Evolutionary conservation across 2,113 vertebrate genomes (phyloP).

Genomic region (Oplegnathus fasciatus): DNA sequence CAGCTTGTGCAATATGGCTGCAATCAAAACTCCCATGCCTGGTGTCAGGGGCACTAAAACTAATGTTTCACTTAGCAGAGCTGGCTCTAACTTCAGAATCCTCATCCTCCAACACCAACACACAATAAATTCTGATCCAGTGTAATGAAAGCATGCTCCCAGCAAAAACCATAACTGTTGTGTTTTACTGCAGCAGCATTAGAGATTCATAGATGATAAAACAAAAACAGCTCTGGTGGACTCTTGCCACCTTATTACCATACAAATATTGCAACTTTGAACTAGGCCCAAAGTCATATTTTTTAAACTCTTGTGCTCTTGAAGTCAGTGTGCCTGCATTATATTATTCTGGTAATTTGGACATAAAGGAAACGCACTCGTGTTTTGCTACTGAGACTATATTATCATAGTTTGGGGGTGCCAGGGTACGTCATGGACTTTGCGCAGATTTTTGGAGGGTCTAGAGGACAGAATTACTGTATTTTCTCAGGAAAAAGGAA

Average conservation of each 20-base stretch:
- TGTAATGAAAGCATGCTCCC: conserved; percentile 24
- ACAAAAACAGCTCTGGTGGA: background rate
- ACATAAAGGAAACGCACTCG: background rate
- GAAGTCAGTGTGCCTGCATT: background rate
- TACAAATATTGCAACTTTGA: conserved; percentile 20
- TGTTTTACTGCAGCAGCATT: conserved; percentile 22
- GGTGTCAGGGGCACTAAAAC: conserved; percentile 51
- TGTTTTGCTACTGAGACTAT: background rate
- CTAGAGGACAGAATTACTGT: background rate
- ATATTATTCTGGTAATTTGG: background rate
- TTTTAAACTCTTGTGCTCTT: background rate
- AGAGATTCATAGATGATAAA: conserved; percentile 30
- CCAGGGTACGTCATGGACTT: background rate
- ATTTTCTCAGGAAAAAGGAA: background rate
- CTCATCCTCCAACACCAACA: conserved; percentile 16
- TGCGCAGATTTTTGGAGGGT: background rate
- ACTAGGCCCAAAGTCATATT: conserved; percentile 8
- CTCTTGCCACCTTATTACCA: conserved; percentile 11
- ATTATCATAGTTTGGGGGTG: background rate
- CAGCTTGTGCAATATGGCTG: conserved; percentile 58
- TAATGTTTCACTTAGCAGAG: conserved; percentile 64
- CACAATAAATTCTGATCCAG: conserved; percentile 42
- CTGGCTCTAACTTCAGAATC: conserved; percentile 33
- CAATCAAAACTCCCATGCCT: conserved; percentile 62
- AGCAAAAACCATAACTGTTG: background rate